These are phyloP conservation scores for Drosophila kohkoa DNA, from an alignment of 1,140 invertebrate species.

Conservation along the genomic window DNA sequence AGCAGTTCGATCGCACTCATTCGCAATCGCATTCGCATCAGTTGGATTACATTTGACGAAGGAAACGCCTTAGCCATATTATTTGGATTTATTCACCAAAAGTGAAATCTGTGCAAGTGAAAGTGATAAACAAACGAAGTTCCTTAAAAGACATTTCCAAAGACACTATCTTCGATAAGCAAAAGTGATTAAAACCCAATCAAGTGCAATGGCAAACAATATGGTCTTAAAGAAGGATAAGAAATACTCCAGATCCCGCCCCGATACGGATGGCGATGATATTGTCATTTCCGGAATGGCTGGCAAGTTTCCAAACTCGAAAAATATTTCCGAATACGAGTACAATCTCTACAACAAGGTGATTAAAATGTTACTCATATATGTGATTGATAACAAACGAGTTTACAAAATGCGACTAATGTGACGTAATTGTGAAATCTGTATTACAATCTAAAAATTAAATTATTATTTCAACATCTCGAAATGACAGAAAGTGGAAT, in stretches of 20 bases:
- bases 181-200: slow-evolving; percentile 40
- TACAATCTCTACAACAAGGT: slow-evolving; percentile 93
- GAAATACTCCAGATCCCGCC: slow-evolving; percentile 67
- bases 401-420: slow-evolving; percentile 1
- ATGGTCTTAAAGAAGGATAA: slow-evolving; percentile 61
- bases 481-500: neutral
- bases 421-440: neutral
- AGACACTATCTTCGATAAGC: slow-evolving; percentile 9
- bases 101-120: slow-evolving; percentile 25
- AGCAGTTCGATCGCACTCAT: slow-evolving; percentile 23
- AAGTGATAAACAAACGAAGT: slow-evolving; percentile 10
- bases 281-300: slow-evolving; percentile 92
- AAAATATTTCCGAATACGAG: slow-evolving; percentile 91
- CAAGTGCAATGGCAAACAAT: slow-evolving; percentile 35
- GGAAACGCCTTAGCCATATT: neutral
- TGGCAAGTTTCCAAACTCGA: slow-evolving; percentile 94
- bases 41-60: slow-evolving; percentile 42
- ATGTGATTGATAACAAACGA: slow-evolving; percentile 1
- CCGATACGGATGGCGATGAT: slow-evolving; percentile 88
- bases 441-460: neutral
- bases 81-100: neutral
- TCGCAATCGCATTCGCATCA: slow-evolving; percentile 17
- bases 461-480: neutral
- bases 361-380: slow-evolving; percentile 23
- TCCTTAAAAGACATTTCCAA: slow-evolving; percentile 26